Conservation (phyloP, 2,797 vertebrate species). For the Tapirus indicus region DNA sequence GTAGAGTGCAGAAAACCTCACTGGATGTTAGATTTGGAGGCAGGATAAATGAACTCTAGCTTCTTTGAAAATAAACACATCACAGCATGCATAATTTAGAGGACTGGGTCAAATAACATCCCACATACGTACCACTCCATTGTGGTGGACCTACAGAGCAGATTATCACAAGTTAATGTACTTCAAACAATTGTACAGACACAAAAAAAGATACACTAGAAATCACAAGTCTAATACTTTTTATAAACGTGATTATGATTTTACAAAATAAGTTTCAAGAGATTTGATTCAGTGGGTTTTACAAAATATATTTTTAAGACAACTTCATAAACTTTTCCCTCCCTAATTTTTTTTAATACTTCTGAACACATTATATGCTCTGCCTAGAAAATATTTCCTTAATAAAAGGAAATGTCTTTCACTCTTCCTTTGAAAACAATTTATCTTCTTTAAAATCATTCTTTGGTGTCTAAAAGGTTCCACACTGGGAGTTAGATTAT, state of each 20-base stretch:
- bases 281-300: slow-evolving; percentile 42
- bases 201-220: neutral
- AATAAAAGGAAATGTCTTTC: slow-evolving; percentile 1
- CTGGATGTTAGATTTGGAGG: neutral
- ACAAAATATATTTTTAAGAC: slow-evolving; percentile 26
- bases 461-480: slow-evolving; percentile 24
- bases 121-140: slow-evolving; percentile 94
- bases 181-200: slow-evolving; percentile 11
- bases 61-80: slow-evolving; percentile 75
- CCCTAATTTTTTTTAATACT: slow-evolving; percentile 21
- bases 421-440: neutral
- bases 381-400: neutral
- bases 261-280: slow-evolving; percentile 48
- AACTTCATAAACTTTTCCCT: slow-evolving; percentile 20
- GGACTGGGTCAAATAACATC: slow-evolving; percentile 75
- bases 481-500: neutral
- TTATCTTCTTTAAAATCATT: slow-evolving; percentile 19
- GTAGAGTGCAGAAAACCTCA: neutral
- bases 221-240: slow-evolving; percentile 45
- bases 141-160: slow-evolving; percentile 92
- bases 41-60: neutral
- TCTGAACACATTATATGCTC: neutral
- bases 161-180: slow-evolving; percentile 69
- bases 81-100: slow-evolving; percentile 85
- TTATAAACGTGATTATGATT: slow-evolving; percentile 47